Base-by-base conservation (phyloP, 2,797 vertebrate genomes). In the Austrolebias charrua region DNA sequence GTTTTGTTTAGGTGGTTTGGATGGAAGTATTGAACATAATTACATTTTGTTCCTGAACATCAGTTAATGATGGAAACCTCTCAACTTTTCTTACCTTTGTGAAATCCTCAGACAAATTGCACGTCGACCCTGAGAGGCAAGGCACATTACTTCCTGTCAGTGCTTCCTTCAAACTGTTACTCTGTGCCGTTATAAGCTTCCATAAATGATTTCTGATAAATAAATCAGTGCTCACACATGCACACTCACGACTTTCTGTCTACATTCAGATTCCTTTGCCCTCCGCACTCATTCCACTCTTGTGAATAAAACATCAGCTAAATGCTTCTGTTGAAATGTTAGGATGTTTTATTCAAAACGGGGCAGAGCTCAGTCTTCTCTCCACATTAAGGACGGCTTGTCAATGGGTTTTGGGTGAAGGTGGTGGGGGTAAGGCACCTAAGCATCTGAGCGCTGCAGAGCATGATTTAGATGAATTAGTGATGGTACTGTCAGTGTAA, bases 311-410 rank as follows among this genome's bases (percentile, higher is more conserved):
- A 63, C 66, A 89, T 76, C 14, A 76, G 28, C 63, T 79, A 83
- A 86, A 89, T 87, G 61, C 82, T 89, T 86, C 84, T 80, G 79
- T 73, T 82, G 75, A 88, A 86, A 84, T 86, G 84, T 89, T 86
- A 81, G 76, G 60, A 89, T 88, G 76, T 83, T 88, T 90, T 83
- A 89, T 89, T 89, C 75, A 86, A 72, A 53, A 57, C 61, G 58
- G 66, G 48, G 45, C 1, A 4, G 20, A 44, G 54, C 62, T 70
- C 35, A 47, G 42, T 75, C 69, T 50, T 75, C 57, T 69, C 63
- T 44, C 42, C 56, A 63, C 1, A 35, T 62, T 63, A 55, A 60
- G 57, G 64, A 54, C 0, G 66, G 56, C 61, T 65, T 68, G 63
- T 0, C 51, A 16, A 5, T 2, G 12, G 35, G 35, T 38, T 57